These are phyloP conservation scores for Phyllostomus discolor DNA, from an alignment of 2,113 vertebrate species.

Conservation along the genomic window DNA sequence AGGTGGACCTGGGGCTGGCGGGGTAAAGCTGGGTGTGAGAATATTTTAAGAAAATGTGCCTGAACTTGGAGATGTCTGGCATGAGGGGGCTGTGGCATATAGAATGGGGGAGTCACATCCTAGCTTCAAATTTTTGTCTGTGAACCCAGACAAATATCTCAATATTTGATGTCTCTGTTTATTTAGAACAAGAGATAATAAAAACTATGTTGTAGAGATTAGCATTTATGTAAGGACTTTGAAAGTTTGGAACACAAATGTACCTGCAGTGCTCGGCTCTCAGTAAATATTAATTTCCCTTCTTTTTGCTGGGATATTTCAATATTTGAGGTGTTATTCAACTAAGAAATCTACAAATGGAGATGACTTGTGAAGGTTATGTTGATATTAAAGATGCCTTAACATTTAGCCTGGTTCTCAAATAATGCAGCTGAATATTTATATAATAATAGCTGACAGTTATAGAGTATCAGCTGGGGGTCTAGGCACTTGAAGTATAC, in stretches of 20 bases:
- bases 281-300: not conserved
- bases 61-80: not conserved
- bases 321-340: not conserved
- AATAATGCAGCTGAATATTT: not conserved
- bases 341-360: not conserved
- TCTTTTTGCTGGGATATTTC: not conserved
- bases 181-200: not conserved
- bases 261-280: not conserved
- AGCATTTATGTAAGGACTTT: not conserved
- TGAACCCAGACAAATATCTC: not conserved
- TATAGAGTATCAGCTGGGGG: not conserved
- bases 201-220: not conserved
- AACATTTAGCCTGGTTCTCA: not conserved
- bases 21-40: not conserved
- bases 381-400: not conserved
- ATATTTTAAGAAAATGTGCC: not conserved
- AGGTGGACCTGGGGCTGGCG: too few species aligned
- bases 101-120: not conserved
- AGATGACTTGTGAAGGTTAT: not conserved
- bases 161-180: not conserved
- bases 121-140: not conserved
- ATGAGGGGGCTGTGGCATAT: not conserved
- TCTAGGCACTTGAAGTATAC: not conserved
- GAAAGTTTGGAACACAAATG: not conserved
- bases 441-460: not conserved